These are phyloP conservation scores for Platalea minor DNA, from an alignment of 2,797 vertebrate genomes.

Conservation along the genomic window DNA sequence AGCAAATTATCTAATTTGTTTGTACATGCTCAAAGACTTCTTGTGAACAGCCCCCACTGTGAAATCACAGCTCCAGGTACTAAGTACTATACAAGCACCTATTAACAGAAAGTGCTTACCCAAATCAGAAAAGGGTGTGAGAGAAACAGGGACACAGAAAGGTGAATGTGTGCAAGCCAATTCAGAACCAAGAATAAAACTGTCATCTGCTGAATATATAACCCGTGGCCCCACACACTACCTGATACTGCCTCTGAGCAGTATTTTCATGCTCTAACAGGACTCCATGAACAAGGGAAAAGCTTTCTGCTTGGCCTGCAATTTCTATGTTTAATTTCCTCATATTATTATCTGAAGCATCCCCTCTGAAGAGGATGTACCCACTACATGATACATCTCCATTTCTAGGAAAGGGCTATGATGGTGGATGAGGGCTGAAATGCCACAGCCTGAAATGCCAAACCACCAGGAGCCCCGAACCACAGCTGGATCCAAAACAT, in stretches of 20 bases:
- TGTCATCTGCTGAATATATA: neutral
- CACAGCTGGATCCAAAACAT: neutral
- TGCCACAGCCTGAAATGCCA: neutral
- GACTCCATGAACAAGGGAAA: neutral
- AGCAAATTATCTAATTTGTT: neutral
- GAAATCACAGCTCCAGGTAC: neutral
- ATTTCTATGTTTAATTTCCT: neutral
- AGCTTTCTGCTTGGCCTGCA: neutral
- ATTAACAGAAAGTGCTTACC: neutral
- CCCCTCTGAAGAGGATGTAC: neutral
- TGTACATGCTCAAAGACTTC: neutral
- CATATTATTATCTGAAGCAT: neutral
- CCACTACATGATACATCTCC: neutral
- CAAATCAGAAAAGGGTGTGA: neutral
- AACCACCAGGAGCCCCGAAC: neutral
- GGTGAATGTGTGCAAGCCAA: neutral
- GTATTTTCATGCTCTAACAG: neutral
- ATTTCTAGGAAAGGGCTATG: neutral
- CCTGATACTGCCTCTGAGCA: neutral
- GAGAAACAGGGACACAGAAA: neutral
- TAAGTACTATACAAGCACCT: neutral
- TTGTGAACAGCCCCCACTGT: neutral
- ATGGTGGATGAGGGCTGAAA: neutral
- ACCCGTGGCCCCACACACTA: neutral
- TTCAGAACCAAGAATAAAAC: neutral